Evolutionary conservation across 2,797 vertebrate genomes (phyloP), one percentile per base, ranked within the genome.

Genomic region (Cirrhinus molitorella): DNA sequence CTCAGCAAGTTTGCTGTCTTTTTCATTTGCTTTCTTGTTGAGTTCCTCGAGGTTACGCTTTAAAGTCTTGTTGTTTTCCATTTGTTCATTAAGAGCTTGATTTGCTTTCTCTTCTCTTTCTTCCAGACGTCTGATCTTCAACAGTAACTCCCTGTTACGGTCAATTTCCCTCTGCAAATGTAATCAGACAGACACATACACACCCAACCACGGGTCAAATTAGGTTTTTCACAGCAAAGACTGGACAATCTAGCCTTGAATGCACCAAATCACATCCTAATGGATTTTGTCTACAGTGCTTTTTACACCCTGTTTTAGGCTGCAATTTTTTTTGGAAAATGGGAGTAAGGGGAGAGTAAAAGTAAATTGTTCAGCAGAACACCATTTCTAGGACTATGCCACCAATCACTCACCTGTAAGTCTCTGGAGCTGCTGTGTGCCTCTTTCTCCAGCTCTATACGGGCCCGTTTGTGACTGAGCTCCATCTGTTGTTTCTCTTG

Each of bases 401-500:
- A 68, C 47, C 31, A 3, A 57, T 82, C 34, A 28, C 19, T 65
- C 12, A 99, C 98, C 98, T 98, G 96, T 0, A 97, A 92, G 90
- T 97, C 96, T 85, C 95, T 92, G 76, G 96, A 96, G 0, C 91
- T 98, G 79, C 94, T 93, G 10, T 89, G 94, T 0, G 97, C 98
- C 1, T 91, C 95, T 75, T 95, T 97, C 93, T 99, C 98, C 3
- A 99, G 91, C 85, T 99, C 98, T 82, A 98, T 96, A 1, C 98
- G 96, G 47, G 97, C 97, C 68, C 97, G 93, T 90, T 99, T 99
- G 93, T 99, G 97, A 89, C 97, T 98, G 63, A 99, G 87, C 85
- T 98, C 97, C 97, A 99, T 97, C 91, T 97, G 97, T 89, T 96
- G 96, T 93, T 98, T 99, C 93, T 99, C 97, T 79, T 97, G 92